phyloP scores from a whole-genome alignment of 2,888 invertebrate genomes.

The Crioceris asparagi region DNA sequence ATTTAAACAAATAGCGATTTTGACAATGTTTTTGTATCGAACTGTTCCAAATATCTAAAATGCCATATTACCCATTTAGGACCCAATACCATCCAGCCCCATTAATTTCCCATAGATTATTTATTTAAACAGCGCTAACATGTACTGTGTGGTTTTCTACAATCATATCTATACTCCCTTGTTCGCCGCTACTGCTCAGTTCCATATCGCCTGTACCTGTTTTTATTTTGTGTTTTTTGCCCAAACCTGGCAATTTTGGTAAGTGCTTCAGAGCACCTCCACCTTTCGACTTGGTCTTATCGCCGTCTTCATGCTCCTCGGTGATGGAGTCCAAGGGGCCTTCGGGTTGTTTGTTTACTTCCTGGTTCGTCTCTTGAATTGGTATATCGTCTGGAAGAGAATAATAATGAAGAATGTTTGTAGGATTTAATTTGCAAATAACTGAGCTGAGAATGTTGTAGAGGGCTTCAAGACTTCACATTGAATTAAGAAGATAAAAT shows the following conservation, averaged over 20 bases:
- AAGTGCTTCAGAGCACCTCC: conserved; percentile 44
- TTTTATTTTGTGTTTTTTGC: conserved; percentile 46
- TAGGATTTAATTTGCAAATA: background rate
- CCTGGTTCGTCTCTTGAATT: conserved; percentile 62
- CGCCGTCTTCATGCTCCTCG: conserved; percentile 52
- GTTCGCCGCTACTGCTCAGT: conserved; percentile 19
- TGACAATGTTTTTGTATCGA: no score
- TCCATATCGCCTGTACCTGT: conserved; percentile 19
- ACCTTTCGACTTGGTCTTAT: conserved; percentile 35
- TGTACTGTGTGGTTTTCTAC: conserved; percentile 30
- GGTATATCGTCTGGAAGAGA: conserved; percentile 73
- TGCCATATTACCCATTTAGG: no score
- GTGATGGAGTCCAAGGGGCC: conserved; percentile 55
- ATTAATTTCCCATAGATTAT: no score
- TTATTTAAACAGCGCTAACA: conserved; percentile 34
- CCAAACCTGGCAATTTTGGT: conserved; percentile 55
- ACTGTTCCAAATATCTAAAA: no score
- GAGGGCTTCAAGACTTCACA: no score
- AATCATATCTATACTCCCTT: conserved; percentile 12
- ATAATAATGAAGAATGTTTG: background rate
- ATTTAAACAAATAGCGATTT: no score
- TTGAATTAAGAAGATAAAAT: no score
- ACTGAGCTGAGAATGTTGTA: no score
- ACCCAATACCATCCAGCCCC: no score
- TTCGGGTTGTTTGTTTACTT: conserved; percentile 41